Evolutionary conservation across 2,797 vertebrate genomes (phyloP), one percentile per base, ranked within the genome.

Genomic region (Lepus townsendii): DNA sequence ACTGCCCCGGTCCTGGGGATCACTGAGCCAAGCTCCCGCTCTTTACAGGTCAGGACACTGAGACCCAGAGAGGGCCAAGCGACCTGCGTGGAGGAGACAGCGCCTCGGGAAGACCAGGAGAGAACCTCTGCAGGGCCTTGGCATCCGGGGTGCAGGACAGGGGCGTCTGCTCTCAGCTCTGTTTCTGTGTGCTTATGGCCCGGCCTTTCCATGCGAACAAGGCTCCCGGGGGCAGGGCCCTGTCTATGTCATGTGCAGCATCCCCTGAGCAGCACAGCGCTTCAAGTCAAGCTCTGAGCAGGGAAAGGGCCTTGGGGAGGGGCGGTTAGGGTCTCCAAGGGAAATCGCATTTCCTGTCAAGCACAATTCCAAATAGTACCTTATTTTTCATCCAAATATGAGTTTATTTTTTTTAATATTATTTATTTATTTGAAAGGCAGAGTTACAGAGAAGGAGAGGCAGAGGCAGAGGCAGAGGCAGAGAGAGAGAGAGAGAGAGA

Each of bases 101-200:
- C 13, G 27, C 57, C 20, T 62, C 10, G 5, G 11, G 71, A 62
- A 42, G 71, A 35, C 32, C 4, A 3, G 38, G 10, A 50, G 0
- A 30, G 26, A 35, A 54, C 24, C 66, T 30, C 13, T 26, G 32
- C 11, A 38, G 80, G 63, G n/a, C 32, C 63, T 72, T 3, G 2
- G 47, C 3, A 5, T 52, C 63, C 0, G 19, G 7, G 16, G n/a
- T 5, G 3, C 7, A 30, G 0, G 30, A 20, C 32, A 10, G 0
- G 3, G 26, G 26, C 24, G 19, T 14, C 72, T 47, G 47, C 5
- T 52, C 22, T 65, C 3, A 0, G 12, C 0, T 68, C 35, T 14
- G 9, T 68, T 83, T 73, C 75, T 47, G 11, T 57, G 5, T 13
- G 7, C 42, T 16, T 4, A 24, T 19, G 24, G 22, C 63, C 50